Evolutionary conservation across 1,140 invertebrate species (phyloP), one percentile per base, ranked within the genome.

Genomic region (Drosophila repletoides): DNA sequence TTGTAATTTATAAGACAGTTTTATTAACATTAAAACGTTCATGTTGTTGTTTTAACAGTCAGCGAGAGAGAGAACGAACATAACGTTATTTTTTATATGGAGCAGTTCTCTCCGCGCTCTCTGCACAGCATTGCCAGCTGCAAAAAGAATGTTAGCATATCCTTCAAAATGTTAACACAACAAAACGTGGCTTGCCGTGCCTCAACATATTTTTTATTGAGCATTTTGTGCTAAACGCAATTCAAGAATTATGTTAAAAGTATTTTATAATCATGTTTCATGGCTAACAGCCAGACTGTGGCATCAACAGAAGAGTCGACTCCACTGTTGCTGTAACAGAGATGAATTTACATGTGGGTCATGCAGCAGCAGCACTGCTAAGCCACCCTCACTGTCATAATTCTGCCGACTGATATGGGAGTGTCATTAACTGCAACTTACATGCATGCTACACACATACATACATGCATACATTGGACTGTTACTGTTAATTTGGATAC

Each of bases 91-190:
- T 36, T 28, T 15, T 15, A 38, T 41, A 6, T 60, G 46, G 33
- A 41, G 51, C 49, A 43, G 6, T 40, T 17, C 17, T 5, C 43
- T 55, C 28, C 41, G 1, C 19, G n/a, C 56, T 48, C 33, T 24
- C 22, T 10, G n/a, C 19, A 33, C 51, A 48, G 60, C 60, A 24
- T 69, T 69, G 66, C 60, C 60, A 69, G 43, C 21, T 56, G 15
- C 9, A 26, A 69, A 22, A 9, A 64, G 51, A 45, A 6, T n/a
- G n/a, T 17, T 51, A 48, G 49, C 59, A 69, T 45, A 33, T 60
- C n/a, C 5, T 22, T 10, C 46, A 45, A 52, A 68, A 33, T 68
- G 58, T 63, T 63, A 68, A 63, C 48, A n/a, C n/a, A n/a, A n/a
- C n/a, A n/a, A n/a, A n/a, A n/a, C n/a, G n/a, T n/a, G n/a, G n/a